Evolutionary conservation across 1,140 invertebrate species (phyloP), one percentile per base, ranked within the genome.

Genomic region (Triops longicaudatus): DNA sequence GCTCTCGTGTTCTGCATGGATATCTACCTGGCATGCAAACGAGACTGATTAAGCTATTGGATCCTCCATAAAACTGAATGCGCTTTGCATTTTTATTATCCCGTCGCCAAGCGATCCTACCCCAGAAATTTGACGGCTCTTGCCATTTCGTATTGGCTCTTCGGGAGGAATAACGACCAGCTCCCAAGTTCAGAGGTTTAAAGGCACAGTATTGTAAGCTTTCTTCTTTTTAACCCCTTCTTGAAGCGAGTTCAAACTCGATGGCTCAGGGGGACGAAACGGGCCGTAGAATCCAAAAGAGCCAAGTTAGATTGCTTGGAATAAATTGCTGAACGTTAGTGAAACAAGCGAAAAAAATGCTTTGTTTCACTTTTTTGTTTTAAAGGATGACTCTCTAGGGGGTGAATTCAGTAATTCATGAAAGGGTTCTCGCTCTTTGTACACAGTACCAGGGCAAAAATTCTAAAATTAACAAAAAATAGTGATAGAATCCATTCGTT

Each of bases 1-100:
- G 6, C 44, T 1, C 44, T 63, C 50, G 14, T 22, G 11, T 14
- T 63, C 14, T 63, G 22, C 22, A 63, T 63, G 50, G 50, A 63
- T 63, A 63, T 63, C 2, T 63, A 63, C 50, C 50, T 63, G 50
- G 50, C 50, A 63, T 63, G 50, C 50, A 63, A 63, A 63, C 17
- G 50, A 63, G 17, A 22, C 50, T 63, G 50, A 63, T 63, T 63
- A 63, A 63, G 50, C 22, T 63, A 63, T 63, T 63, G 50, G 22
- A 63, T 63, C 50, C 50, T 2, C 50, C 50, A 63, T 63, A 63
- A 63, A 63, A 63, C 10, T 22, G 50, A 63, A 4, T 37, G 31
- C 50, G n/a, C 22, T 63, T 63, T 63, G 50, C 50, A 63, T 63
- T 63, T 63, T 63, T n/a, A 22, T 5, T 10, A 5, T 17, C 17